Evolutionary conservation across 2,797 vertebrate species (phyloP).

Genomic region (Mastacembelus armatus): DNA sequence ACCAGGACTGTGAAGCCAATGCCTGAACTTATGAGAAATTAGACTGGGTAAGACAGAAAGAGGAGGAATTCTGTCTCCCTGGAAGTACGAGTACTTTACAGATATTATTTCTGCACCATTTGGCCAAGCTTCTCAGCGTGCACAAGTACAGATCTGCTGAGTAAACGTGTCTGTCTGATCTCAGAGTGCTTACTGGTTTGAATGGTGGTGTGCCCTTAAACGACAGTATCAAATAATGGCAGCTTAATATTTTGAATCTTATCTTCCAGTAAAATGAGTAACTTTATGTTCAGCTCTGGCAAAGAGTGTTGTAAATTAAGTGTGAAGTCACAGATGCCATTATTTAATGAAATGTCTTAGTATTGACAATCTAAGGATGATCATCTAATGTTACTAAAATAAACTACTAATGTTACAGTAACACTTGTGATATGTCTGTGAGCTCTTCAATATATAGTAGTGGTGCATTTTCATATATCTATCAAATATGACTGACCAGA

Average conservation of each 20-base stretch:
- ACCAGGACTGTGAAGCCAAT: slow-evolving; percentile 46
- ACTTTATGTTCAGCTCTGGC: not conserved
- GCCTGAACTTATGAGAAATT: slow-evolving; percentile 65
- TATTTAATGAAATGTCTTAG: too few species aligned
- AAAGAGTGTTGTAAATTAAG: not conserved
- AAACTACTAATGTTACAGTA: too few species aligned
- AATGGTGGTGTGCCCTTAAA: slow-evolving; percentile 32
- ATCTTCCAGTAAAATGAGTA: slow-evolving; percentile 9
- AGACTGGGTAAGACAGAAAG: slow-evolving; percentile 49
- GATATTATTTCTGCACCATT: slow-evolving; percentile 73
- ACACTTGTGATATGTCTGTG: too few species aligned
- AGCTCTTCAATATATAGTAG: not conserved
- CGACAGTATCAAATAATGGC: slow-evolving; percentile 36
- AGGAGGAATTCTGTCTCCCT: slow-evolving; percentile 39
- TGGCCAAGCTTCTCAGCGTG: slow-evolving; percentile 47
- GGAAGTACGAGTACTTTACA: slow-evolving; percentile 59
- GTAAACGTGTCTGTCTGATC: slow-evolving; percentile 48
- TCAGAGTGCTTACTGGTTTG: slow-evolving; percentile 33
- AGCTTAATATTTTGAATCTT: slow-evolving; percentile 14
- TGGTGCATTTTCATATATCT: not conserved
- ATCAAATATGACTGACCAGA: slow-evolving; percentile 10
- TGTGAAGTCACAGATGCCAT: too few species aligned
- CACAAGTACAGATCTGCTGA: slow-evolving; percentile 49
- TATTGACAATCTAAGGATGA: too few species aligned
- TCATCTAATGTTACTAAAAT: too few species aligned